Evolutionary conservation across 2,888 invertebrate species (phyloP).

Genomic region (Amblyteles armatorius): DNA sequence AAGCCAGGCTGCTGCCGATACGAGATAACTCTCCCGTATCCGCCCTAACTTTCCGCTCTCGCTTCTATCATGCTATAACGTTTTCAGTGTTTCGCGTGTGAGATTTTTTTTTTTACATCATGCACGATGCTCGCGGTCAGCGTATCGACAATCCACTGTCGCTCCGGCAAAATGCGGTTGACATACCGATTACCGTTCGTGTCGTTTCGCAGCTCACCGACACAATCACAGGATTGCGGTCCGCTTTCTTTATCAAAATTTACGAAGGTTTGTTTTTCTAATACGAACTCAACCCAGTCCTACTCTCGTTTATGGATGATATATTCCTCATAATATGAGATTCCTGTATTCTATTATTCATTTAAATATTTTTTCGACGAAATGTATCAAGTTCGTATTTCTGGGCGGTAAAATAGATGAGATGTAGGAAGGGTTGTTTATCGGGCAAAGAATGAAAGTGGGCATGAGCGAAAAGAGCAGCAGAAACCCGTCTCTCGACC

Average conservation of each 20-base stretch:
- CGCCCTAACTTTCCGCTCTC: slow-evolving; percentile 59
- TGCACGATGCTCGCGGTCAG: slow-evolving; percentile 10
- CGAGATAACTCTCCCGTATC: slow-evolving; percentile 63
- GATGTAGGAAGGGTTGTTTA: not conserved
- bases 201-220: not conserved
- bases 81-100: slow-evolving; percentile 21
- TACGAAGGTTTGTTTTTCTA: not conserved
- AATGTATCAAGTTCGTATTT: not conserved
- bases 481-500: not conserved
- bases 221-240: slow-evolving; percentile 12
- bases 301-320: too few species aligned
- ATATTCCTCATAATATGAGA: too few species aligned
- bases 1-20: slow-evolving; percentile 51
- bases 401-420: not conserved
- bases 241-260: not conserved
- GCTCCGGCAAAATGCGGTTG: slow-evolving; percentile 12
- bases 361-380: not conserved
- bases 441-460: not conserved
- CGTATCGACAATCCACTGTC: not conserved
- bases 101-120: not conserved
- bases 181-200: not conserved
- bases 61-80: slow-evolving; percentile 8
- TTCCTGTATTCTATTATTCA: too few species aligned
- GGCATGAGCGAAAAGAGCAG: not conserved
- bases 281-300: not conserved